Evolutionary conservation across 1,140 invertebrate species (phyloP).

Genomic region (Sycophila sp.): DNA sequence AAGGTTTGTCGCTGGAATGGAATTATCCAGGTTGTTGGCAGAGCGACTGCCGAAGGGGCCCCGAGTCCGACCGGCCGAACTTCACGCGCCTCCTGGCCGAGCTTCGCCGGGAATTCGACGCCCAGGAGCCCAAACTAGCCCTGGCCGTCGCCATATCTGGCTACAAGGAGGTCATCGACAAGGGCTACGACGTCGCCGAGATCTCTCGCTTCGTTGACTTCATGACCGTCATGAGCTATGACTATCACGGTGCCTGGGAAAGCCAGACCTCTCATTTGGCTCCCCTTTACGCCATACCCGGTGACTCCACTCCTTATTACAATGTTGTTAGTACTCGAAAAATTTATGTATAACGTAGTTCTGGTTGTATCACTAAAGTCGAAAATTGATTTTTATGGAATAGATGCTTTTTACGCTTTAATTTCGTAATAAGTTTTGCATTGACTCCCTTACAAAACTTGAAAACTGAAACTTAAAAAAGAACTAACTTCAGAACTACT

Average conservation of each 20-base stretch:
- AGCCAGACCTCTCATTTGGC: constrained; percentile 82
- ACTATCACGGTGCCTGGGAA: constrained; percentile 91
- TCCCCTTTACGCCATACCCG: constrained; percentile 74
- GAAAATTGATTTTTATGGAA: too few relatives aligned
- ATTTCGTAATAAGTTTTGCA: too few relatives aligned
- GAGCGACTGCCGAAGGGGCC: constrained; percentile 85
- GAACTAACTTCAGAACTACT: too few relatives aligned
- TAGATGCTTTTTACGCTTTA: too few relatives aligned
- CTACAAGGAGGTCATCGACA: constrained; percentile 87
- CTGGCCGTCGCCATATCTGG: constrained; percentile 88
- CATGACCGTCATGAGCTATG: constrained; percentile 88
- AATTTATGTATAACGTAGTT: too few relatives aligned
- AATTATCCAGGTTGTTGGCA: constrained; percentile 94
- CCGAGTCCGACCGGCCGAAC: constrained; percentile 79
- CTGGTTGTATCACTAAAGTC: too few relatives aligned
- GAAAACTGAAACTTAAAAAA: too few relatives aligned
- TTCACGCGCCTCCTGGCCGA: constrained; percentile 84
- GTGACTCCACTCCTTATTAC: constrained; percentile 78
- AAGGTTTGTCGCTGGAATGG: constrained; percentile 89
- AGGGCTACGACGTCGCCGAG: constrained; percentile 80
- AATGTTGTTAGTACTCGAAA: constrained; percentile 75
- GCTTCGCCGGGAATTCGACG: constrained; percentile 79
- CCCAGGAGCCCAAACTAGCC: constrained; percentile 72
- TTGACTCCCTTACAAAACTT: too few relatives aligned
- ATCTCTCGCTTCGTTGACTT: constrained; percentile 81